These are phyloP conservation scores for Syngnathus floridae DNA, from an alignment of 2,113 vertebrate genomes.

Conservation along the genomic window DNA sequence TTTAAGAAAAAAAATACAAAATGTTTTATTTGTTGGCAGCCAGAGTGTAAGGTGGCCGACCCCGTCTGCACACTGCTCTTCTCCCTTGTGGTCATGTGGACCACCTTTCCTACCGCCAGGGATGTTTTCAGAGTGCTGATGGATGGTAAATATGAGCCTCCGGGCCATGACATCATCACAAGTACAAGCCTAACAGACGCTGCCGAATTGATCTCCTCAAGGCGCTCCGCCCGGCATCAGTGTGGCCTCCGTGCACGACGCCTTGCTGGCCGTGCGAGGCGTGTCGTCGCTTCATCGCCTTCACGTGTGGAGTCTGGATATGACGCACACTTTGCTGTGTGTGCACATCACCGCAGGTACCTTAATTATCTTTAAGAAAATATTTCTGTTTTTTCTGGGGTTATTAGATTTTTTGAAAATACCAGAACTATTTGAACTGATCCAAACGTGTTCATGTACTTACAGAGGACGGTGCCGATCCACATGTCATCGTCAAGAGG, in stretches of 20 bases:
- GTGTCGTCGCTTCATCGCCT: conserved; percentile 79
- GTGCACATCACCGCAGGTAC: conserved; percentile 79
- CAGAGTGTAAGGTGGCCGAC: conserved; percentile 83
- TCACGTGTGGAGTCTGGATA: conserved; percentile 82
- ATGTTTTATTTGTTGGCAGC: conserved; percentile 61
- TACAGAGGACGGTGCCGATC: conserved; percentile 64
- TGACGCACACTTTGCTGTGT: conserved; percentile 71
- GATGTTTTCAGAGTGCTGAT: conserved; percentile 83
- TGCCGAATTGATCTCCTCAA: conserved; percentile 30
- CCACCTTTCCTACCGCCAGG: conserved; percentile 77
- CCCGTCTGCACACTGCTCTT: conserved; percentile 91
- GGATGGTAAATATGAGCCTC: conserved; percentile 72
- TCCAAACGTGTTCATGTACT: no score
- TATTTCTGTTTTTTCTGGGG: background rate
- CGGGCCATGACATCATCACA: background rate
- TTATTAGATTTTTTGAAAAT: no score
- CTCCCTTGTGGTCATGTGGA: conserved; percentile 80
- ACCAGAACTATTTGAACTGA: no score
- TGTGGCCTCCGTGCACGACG: conserved; percentile 66
- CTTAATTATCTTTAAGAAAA: background rate
- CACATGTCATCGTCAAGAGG: conserved; percentile 68
- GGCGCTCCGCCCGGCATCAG: conserved; percentile 73
- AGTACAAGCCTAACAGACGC: accelerated
- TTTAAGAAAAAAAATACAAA: no score
- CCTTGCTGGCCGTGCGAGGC: conserved; percentile 73